Base-by-base conservation (phyloP, 2,888 invertebrate species). In the Tenthredo mesomela region DNA sequence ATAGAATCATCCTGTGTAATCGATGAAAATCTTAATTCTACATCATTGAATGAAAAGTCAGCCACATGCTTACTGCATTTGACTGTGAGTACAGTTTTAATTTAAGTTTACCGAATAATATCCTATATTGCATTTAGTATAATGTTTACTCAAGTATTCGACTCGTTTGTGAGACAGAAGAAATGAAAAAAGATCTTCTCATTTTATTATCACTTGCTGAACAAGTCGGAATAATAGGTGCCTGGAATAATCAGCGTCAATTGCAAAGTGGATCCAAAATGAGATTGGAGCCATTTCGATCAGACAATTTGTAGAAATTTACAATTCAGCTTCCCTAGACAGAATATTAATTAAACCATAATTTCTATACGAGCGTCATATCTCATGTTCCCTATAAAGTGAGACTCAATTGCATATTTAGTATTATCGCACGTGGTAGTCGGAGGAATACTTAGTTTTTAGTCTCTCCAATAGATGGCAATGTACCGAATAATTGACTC, bases 1-100 rank as follows among this genome's bases (percentile, higher is more conserved):
- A 84, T 88, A n/a, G 87, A 87, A 82, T 86, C 88, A 10, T 86
- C 87, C 6, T 88, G 87, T 47, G 86, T 84, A 40, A 87, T 88
- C n/a, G 88, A 88, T 70, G 88, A 88, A 43, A 87, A 86, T 85
- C 58, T 88, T 40, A 85, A 86, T 18, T 86, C 88, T 25, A 86
- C 86, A 4, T 84, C 87, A 29, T 75, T 84, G 15, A 87, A 87
- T 50, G 75, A 82, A 82, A 88, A 88, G 77, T 82, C 87, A 7
- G 70, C 88, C 2, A 88, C 86, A 33, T 88, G 88, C 82, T 78
- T 86, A 29, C 87, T 88, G 37, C 84, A 83, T 82, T 87, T 88
- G 87, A 88, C 88, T 54, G 88, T 88, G 80, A 86, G 87, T 84
- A 67, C n/a, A n/a, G n/a, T 54, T 54, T 1, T 4, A 1, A 54